Conservation (phyloP, 2,888 invertebrate genomes). For the Salpingus planirostris region DNA sequence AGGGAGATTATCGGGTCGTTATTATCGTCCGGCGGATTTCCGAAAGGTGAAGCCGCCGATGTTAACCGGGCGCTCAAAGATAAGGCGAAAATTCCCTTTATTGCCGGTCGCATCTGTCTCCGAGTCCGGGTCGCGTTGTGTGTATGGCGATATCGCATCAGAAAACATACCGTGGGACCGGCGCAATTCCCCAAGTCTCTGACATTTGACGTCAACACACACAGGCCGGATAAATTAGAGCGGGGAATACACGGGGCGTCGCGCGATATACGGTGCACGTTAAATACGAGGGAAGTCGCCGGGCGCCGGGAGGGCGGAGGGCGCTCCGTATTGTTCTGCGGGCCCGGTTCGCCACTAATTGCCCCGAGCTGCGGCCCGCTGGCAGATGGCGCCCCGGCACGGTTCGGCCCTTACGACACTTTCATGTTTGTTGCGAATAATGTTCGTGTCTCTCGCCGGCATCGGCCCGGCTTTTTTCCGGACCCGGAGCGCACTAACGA, state of each 20-base stretch:
- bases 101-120: too few relatives aligned
- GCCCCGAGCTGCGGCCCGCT: slow-evolving; percentile 19
- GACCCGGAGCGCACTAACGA: slow-evolving; percentile 19
- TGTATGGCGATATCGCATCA: slow-evolving; percentile 31
- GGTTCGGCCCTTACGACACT: slow-evolving; percentile 22
- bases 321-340: slow-evolving; percentile 24
- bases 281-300: slow-evolving; percentile 13
- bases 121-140: too few relatives aligned
- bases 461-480: slow-evolving; percentile 17
- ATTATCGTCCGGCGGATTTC: too few relatives aligned
- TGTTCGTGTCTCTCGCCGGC: slow-evolving; percentile 8
- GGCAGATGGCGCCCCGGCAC: slow-evolving; percentile 24
- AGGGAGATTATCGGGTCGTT: too few relatives aligned
- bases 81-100: slow-evolving; percentile 10
- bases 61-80: slow-evolving; percentile 6
- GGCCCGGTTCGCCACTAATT: slow-evolving; percentile 26
- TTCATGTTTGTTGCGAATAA: slow-evolving; percentile 24
- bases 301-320: too few relatives aligned
- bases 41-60: slow-evolving; percentile 3
- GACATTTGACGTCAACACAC: slow-evolving; percentile 34
- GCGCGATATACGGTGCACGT: slow-evolving; percentile 9
- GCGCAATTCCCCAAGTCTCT: slow-evolving; percentile 35
- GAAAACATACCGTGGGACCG: slow-evolving; percentile 39
- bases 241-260: slow-evolving; percentile 23
- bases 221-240: slow-evolving; percentile 36